Base-by-base conservation (phyloP, 1,140 invertebrate species). In the Formica exsecta region DNA sequence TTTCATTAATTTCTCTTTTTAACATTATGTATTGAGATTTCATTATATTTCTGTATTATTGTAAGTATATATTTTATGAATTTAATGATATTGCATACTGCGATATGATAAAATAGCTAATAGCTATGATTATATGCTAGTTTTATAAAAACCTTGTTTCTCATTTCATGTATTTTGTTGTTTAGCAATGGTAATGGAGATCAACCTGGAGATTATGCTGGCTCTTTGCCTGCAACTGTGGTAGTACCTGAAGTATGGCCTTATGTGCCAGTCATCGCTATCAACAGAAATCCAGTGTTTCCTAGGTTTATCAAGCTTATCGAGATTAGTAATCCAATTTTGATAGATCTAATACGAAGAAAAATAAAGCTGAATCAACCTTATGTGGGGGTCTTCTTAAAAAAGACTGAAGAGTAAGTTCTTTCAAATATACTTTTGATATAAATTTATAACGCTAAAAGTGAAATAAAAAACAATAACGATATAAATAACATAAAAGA, bases 281-380 rank as follows among this genome's bases (percentile, higher is more conserved):
- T 99, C 79, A 98, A 96, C 91, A 96, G 98, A 90, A 99, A 99
- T 96, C 99, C 99, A 51, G 97, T 99, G 1, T 99, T 99, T 96
- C 99, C 99, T 59, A 97, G 98, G 91, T 99, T 99, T 95, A 99
- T 99, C 85, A 99, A 99, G 96, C 97, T 99, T 86, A 97, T 99
- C 87, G 99, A 99, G 96, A 96, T 99, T 19, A 97, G 97, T 29
- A 97, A 99, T 95, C 97, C 98, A 86, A 95, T 97, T 66, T 95
- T 99, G 62, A 98, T 99, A 92, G 97, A 99, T 93, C 93, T 99
- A 41, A 96, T 99, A 81, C 96, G 98, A 95, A 96, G 98, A 89
- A 99, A 99, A 96, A 98, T 99, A 0, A 98, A 98, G 94, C 93
- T 99, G 7, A 99, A 99, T 94, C 98, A 99, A 93, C 99, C 99